Percentiles rank a stretch among this genome's conserved stretches.
Conservation (phyloP, 2,888 invertebrate genomes). For the Dolichopus griseipennis region DNA sequence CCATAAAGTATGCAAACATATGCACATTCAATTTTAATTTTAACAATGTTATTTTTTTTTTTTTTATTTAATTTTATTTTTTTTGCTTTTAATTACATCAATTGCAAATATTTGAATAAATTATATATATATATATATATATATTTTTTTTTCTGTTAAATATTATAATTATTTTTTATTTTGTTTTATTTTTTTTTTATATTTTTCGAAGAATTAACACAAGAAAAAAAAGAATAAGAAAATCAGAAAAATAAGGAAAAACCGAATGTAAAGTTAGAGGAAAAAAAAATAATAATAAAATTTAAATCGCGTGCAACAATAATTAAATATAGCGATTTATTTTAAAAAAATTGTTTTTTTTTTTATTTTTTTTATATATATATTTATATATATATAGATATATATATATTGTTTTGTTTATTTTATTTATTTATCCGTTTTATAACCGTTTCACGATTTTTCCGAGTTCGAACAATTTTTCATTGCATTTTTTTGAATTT, state of each 20-base stretch:
- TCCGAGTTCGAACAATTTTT: neutral
- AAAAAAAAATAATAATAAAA: too few relatives aligned
- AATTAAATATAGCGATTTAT: constrained; percentile 4
- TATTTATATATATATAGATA: too few relatives aligned
- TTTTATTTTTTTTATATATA: too few relatives aligned
- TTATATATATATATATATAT: neutral
- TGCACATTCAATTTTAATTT: neutral
- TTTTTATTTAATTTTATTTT: neutral
- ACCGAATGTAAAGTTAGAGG: neutral
- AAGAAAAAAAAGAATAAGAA: neutral
- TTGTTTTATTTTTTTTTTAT: neutral
- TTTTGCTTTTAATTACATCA: neutral
- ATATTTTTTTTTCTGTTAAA: neutral
- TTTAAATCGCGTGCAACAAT: constrained; percentile 3
- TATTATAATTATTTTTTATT: neutral
- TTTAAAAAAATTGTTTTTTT: too few relatives aligned
- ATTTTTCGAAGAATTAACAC: neutral
- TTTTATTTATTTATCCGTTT: neutral
- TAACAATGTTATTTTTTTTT: neutral
- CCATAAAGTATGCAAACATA: neutral
- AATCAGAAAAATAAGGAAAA: neutral
- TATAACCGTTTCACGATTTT: constrained; percentile 3
- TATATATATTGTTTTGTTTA: neutral
- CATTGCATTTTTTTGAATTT: neutral
- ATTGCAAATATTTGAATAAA: constrained; percentile 6